Percentiles rank a stretch among this genome's conserved stretches.
phyloP scores from a whole-genome alignment of 2,888 invertebrate species.

The Nudaria mundana region DNA sequence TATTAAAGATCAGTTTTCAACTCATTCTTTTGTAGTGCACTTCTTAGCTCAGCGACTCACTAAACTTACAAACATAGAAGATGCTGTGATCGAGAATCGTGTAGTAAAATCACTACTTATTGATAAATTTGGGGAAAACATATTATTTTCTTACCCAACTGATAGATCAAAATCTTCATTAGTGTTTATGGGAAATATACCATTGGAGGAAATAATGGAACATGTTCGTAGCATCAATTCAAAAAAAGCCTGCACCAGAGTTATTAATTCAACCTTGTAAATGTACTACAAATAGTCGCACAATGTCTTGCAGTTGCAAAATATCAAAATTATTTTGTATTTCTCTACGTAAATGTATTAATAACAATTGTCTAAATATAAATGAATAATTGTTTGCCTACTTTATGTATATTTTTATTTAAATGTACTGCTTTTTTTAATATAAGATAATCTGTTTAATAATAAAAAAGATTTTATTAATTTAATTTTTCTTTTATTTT shows the following conservation, averaged over 20 bases:
- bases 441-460: too few species aligned
- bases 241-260: not conserved
- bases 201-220: not conserved
- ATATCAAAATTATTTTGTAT: not conserved
- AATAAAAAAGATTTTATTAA: too few species aligned
- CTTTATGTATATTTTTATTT: too few species aligned
- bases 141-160: slow-evolving; percentile 25
- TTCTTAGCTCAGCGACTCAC: slow-evolving; percentile 12
- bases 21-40: slow-evolving; percentile 18
- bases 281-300: not conserved
- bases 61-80: slow-evolving; percentile 15
- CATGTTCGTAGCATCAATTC: not conserved
- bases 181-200: slow-evolving; percentile 21
- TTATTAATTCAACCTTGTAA: not conserved
- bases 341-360: not conserved
- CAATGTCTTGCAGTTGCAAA: not conserved
- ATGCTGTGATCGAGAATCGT: slow-evolving; percentile 5
- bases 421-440: too few species aligned
- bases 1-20: slow-evolving; percentile 2
- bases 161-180: slow-evolving; percentile 34
- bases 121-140: slow-evolving; percentile 29
- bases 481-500: too few species aligned
- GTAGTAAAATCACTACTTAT: slow-evolving; percentile 22
- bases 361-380: not conserved
- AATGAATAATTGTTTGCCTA: too few species aligned